These are phyloP conservation scores for Caiman crocodilus DNA, from an alignment of 2,797 vertebrate genomes.

Conservation along the genomic window DNA sequence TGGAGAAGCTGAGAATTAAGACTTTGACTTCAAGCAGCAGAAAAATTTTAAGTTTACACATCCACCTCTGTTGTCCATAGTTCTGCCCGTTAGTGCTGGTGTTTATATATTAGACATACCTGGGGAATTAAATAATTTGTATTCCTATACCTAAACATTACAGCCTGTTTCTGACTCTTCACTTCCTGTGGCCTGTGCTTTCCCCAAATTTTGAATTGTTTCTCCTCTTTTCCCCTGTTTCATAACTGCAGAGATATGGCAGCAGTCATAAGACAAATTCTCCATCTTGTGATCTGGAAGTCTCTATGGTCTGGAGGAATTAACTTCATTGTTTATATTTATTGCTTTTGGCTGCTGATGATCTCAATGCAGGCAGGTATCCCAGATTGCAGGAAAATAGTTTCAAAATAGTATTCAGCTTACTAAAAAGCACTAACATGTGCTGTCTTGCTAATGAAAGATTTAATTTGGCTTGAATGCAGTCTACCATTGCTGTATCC, in stretches of 20 bases:
- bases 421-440: not conserved
- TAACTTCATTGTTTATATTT: not conserved
- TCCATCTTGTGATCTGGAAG: not conserved
- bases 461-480: not conserved
- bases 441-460: not conserved
- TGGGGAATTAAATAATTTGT: not conserved
- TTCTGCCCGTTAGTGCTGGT: not conserved
- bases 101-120: not conserved
- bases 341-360: not conserved
- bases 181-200: not conserved
- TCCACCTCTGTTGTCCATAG: not conserved
- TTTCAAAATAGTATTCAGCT: not conserved
- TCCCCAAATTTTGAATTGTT: not conserved
- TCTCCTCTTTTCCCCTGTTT: not conserved
- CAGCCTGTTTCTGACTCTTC: not conserved
- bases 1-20: not conserved
- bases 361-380: not conserved
- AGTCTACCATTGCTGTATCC: not conserved
- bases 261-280: not conserved
- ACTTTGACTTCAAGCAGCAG: not conserved
- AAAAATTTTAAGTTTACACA: not conserved
- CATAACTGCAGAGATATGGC: not conserved
- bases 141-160: not conserved
- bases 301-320: not conserved
- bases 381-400: not conserved